phyloP scores from a whole-genome alignment of 1,140 invertebrate genomes.

The Nasonia giraulti region DNA sequence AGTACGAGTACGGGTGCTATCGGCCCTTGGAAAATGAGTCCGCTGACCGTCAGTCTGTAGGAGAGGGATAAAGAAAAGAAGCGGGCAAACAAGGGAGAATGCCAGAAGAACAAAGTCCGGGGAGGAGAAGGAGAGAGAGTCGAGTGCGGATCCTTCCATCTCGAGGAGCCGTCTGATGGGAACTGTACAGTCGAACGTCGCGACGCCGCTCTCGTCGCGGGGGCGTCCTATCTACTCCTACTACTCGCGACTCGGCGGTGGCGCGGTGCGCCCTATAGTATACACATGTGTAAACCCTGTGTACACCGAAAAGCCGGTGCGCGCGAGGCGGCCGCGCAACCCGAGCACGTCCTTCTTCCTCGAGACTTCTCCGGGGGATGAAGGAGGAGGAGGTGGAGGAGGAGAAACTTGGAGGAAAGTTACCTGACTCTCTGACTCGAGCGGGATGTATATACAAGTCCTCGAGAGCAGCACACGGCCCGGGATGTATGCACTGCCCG shows the following conservation, averaged over 20 bases:
- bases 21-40: background rate
- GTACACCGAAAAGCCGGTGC: slow-evolving; percentile 26
- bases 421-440: slow-evolving; percentile 18
- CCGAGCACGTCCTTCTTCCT: slow-evolving; percentile 6
- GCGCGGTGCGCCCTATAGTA: background rate
- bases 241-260: background rate
- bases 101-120: slow-evolving; percentile 57
- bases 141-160: slow-evolving; percentile 65
- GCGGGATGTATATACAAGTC: slow-evolving; percentile 11
- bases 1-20: slow-evolving; percentile 20
- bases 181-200: slow-evolving; percentile 73
- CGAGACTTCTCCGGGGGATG: background rate
- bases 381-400: background rate
- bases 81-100: slow-evolving; percentile 8
- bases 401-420: slow-evolving; percentile 31
- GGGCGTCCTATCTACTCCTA: slow-evolving; percentile 64
- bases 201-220: slow-evolving; percentile 69
- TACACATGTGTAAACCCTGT: slow-evolving; percentile 43
- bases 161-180: slow-evolving; percentile 70
- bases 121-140: slow-evolving; percentile 63
- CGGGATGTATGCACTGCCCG: background rate
- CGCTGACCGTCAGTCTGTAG: no score
- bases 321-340: slow-evolving; percentile 24
- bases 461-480: background rate
- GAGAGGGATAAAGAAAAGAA: background rate